phyloP scores from a whole-genome alignment of 1,140 invertebrate species.

The Chrysopa pallens region DNA sequence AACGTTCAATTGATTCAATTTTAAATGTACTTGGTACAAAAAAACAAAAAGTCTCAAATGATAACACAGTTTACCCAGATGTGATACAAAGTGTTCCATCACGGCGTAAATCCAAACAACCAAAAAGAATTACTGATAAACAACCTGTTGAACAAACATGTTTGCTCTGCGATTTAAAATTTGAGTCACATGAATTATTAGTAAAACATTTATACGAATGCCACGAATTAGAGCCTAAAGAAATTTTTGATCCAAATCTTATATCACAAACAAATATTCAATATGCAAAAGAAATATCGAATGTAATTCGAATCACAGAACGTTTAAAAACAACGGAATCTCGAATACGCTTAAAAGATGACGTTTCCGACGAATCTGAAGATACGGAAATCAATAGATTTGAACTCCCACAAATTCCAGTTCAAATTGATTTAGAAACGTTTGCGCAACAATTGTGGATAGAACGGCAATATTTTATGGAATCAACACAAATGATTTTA shows the following conservation, averaged over 20 bases:
- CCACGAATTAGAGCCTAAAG: not conserved
- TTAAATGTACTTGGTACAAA: no score
- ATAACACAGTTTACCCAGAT: no score
- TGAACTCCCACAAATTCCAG: no score
- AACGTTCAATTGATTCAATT: no score
- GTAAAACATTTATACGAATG: not conserved
- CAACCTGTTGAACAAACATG: not conserved
- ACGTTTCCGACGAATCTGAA: no score
- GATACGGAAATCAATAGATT: no score
- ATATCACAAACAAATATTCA: not conserved
- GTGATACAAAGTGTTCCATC: no score
- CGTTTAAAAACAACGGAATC: not conserved
- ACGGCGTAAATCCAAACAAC: not conserved
- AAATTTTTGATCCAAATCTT: slow-evolving; percentile 1
- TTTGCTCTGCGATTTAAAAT: not conserved
- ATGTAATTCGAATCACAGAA: not conserved
- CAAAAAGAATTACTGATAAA: not conserved
- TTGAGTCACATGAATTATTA: not conserved
- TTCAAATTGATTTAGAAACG: not conserved
- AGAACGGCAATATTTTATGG: not conserved
- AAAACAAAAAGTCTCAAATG: no score
- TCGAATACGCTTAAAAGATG: no score
- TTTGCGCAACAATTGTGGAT: not conserved
- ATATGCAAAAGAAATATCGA: not conserved
- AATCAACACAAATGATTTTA: not conserved